Evolutionary conservation across 1,140 invertebrate species (phyloP).

Genomic region (Hirudo medicinalis): DNA sequence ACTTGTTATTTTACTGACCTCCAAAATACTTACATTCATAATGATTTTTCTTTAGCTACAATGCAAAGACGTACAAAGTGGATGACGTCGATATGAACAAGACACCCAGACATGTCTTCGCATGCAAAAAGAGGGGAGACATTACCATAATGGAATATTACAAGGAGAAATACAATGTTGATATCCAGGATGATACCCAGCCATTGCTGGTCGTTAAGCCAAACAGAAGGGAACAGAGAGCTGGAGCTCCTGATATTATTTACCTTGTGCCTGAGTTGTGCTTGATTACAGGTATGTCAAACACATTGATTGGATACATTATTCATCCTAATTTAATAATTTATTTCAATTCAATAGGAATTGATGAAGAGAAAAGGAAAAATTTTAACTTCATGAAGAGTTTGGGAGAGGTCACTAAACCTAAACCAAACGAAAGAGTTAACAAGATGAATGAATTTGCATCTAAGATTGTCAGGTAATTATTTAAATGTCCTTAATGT

Average conservation of each 20-base stretch:
- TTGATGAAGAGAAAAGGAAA: too few species aligned
- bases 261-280: slow-evolving; percentile 37
- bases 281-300: slow-evolving; percentile 29
- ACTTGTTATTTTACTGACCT: neutral
- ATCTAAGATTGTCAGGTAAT: too few species aligned
- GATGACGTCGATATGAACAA: slow-evolving; percentile 73
- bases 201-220: slow-evolving; percentile 48
- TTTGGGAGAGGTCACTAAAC: too few species aligned
- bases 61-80: slow-evolving; percentile 73
- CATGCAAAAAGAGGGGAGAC: slow-evolving; percentile 33
- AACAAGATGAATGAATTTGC: too few species aligned
- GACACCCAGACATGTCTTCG: slow-evolving; percentile 48
- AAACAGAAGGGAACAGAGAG: slow-evolving; percentile 31
- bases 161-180: slow-evolving; percentile 49
- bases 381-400: too few species aligned
- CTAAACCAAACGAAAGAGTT: too few species aligned
- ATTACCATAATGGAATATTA: slow-evolving; percentile 62
- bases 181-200: slow-evolving; percentile 60
- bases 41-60: slow-evolving; percentile 50
- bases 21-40: too few species aligned
- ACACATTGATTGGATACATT: too few species aligned
- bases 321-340: too few species aligned
- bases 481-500: too few species aligned
- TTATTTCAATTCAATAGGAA: too few species aligned
- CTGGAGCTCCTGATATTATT: slow-evolving; percentile 28